These are phyloP conservation scores for Zalophus californianus DNA, from an alignment of 2,797 vertebrate species.

Conservation along the genomic window DNA sequence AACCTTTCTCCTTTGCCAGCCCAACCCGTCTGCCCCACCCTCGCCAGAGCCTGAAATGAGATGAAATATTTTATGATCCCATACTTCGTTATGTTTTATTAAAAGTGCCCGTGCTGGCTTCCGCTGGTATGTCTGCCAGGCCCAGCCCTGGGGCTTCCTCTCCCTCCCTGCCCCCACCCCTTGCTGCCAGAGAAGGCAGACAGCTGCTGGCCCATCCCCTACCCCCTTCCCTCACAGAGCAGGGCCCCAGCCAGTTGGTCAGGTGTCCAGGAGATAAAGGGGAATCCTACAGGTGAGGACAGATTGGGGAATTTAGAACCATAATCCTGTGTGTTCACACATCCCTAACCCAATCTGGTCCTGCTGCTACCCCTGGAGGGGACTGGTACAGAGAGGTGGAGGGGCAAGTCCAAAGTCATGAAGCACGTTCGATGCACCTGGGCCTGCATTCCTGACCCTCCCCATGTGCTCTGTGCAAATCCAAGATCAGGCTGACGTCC, in stretches of 20 bases:
- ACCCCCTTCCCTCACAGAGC: background rate
- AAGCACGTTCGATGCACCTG: background rate
- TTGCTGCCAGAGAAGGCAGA: background rate
- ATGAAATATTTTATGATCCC: slow-evolving; percentile 86
- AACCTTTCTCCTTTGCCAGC: slow-evolving; percentile 41
- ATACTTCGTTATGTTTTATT: slow-evolving; percentile 89
- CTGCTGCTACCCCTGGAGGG: background rate
- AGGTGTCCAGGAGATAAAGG: background rate
- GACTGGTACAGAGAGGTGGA: background rate
- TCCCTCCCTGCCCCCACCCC: rapidly evolving
- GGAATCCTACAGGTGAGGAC: background rate
- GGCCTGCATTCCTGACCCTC: background rate
- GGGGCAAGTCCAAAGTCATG: background rate
- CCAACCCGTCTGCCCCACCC: slow-evolving; percentile 64
- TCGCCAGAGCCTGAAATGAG: slow-evolving; percentile 86
- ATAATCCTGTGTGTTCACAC: background rate
- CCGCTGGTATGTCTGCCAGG: slow-evolving; percentile 72
- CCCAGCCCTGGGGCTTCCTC: background rate
- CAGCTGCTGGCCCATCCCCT: background rate
- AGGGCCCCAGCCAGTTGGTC: background rate
- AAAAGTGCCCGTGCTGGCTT: slow-evolving; percentile 78
- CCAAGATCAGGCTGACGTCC: background rate
- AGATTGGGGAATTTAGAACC: background rate
- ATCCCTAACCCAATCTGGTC: background rate
- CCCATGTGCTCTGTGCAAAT: rapidly evolving